phyloP scores from a whole-genome alignment of 2,888 invertebrate genomes.

The Apodemia duryi region DNA sequence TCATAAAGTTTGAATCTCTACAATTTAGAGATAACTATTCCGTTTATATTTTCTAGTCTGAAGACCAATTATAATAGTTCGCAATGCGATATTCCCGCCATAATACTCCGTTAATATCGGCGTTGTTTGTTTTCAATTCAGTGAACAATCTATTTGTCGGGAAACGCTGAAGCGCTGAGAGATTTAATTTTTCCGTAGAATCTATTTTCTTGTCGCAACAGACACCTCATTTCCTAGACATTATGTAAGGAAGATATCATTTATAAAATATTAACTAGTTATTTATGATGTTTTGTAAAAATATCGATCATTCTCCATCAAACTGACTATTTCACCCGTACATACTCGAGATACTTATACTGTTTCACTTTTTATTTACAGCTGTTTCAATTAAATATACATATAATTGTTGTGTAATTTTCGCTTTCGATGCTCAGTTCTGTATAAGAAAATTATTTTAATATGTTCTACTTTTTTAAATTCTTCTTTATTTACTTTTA shows the following conservation, averaged over 20 bases:
- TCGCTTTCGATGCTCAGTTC: too few species aligned
- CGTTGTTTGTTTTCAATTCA: conserved; percentile 35
- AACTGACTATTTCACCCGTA: too few species aligned
- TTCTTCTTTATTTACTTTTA: too few species aligned
- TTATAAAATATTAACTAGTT: background rate
- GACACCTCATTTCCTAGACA: conserved; percentile 50
- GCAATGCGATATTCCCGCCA: conserved; percentile 8
- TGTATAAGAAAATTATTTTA: too few species aligned
- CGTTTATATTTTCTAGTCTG: conserved; percentile 1
- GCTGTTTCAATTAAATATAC: too few species aligned
- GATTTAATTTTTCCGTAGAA: conserved; percentile 46
- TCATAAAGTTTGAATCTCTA: background rate
- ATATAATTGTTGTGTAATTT: too few species aligned
- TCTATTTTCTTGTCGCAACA: conserved; percentile 34
- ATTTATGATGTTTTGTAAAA: background rate
- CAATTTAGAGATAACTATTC: background rate
- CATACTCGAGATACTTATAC: too few species aligned
- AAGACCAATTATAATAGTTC: conserved; percentile 2
- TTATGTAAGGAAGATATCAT: conserved; percentile 21
- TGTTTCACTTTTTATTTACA: too few species aligned
- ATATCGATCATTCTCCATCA: background rate
- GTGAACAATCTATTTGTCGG: conserved; percentile 33
- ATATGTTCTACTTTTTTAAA: too few species aligned
- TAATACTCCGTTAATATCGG: conserved; percentile 18
- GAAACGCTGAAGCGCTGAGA: conserved; percentile 28